phyloP scores from a whole-genome alignment of 2,888 invertebrate species.

The Cantharis lateralis region DNA sequence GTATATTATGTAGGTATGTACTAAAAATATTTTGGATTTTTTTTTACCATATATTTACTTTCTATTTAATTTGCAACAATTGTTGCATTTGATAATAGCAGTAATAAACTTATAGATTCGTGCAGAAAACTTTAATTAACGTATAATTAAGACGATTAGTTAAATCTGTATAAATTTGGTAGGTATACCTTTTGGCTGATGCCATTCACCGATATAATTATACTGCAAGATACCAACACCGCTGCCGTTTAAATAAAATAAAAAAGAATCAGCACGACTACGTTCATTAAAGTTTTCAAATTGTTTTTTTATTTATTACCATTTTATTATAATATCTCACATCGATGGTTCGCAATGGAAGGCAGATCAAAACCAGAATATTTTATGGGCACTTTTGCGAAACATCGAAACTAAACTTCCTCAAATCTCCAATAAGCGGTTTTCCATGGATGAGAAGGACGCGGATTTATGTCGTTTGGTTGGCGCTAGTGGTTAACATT shows the following conservation, averaged over 20 bases:
- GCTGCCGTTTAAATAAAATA: background rate
- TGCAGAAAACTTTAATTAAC: slow-evolving; percentile 17
- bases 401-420: background rate
- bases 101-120: slow-evolving; percentile 13
- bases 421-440: background rate
- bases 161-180: slow-evolving; percentile 19
- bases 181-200: slow-evolving; percentile 16
- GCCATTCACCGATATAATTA: slow-evolving; percentile 15
- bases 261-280: background rate
- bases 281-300: background rate
- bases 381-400: background rate
- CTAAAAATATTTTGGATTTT: background rate
- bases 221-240: background rate
- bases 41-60: background rate
- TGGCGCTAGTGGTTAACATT: background rate
- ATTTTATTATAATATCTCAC: background rate
- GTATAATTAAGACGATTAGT: slow-evolving; percentile 21
- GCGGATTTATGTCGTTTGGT: background rate
- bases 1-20: background rate
- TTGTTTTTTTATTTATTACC: background rate
- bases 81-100: background rate
- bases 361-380: background rate
- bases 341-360: background rate
- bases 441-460: background rate
- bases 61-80: background rate